A percentile compares a stretch with the other conserved stretches of the same genome.
These are phyloP conservation scores for Rhineura floridana DNA, from an alignment of 2,113 vertebrate genomes.

Conservation along the genomic window DNA sequence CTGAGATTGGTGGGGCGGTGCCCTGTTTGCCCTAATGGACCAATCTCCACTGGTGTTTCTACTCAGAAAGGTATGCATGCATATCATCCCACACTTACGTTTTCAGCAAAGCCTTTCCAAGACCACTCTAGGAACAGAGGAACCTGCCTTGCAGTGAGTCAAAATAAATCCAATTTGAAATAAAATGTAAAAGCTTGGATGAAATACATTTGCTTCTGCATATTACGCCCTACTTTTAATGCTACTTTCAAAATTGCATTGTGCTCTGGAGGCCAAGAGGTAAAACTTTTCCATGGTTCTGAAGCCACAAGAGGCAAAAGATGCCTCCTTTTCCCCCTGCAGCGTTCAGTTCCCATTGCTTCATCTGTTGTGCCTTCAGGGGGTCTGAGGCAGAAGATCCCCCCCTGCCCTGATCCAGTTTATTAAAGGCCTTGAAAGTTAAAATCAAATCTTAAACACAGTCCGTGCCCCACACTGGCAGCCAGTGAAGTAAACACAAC, in stretches of 20 bases:
- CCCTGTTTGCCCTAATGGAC: too few species aligned
- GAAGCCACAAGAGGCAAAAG: neutral
- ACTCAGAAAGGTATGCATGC: too few species aligned
- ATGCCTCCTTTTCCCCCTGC: neutral
- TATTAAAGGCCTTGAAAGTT: constrained; percentile 20
- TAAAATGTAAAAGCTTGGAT: neutral
- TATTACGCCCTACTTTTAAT: neutral
- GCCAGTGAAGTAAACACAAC: constrained; percentile 39
- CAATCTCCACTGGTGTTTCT: too few species aligned
- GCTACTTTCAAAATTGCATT: neutral
- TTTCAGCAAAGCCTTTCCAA: too few species aligned
- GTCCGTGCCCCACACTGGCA: constrained; percentile 14
- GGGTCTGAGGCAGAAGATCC: neutral
- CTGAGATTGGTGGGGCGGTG: too few species aligned
- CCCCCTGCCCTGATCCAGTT: neutral
- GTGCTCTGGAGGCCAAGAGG: neutral
- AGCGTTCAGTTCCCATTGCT: neutral
- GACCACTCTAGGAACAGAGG: too few species aligned
- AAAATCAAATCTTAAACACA: constrained; percentile 7
- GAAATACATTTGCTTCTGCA: neutral
- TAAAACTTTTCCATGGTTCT: neutral
- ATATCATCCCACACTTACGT: too few species aligned
- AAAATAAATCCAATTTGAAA: neutral
- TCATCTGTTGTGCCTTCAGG: neutral
- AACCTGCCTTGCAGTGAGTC: neutral